A percentile compares a stretch with the other conserved stretches of the same genome.
Conservation (phyloP, 2,113 vertebrate genomes). For the Tretioscincus oriximinensis region DNA sequence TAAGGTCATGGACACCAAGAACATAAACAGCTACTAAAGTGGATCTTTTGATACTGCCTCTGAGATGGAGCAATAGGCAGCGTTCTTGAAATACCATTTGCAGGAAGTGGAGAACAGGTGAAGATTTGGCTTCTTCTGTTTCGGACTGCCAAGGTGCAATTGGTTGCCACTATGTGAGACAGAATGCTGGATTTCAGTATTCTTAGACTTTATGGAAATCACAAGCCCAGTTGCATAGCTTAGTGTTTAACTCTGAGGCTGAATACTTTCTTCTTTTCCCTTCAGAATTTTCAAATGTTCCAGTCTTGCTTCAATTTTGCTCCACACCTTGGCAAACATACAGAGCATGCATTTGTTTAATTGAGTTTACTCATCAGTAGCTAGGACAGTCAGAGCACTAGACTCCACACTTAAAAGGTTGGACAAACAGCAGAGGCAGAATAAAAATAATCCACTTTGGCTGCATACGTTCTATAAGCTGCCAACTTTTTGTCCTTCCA, state of each 20-base stretch:
- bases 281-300: conserved; percentile 42
- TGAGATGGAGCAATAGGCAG: too few relatives aligned
- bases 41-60: too few relatives aligned
- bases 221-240: background rate
- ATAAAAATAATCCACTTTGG: background rate
- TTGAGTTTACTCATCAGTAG: conserved; percentile 48
- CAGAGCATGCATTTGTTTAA: conserved; percentile 49
- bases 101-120: too few relatives aligned
- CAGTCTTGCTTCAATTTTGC: conserved; percentile 33
- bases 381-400: conserved; percentile 37
- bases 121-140: too few relatives aligned
- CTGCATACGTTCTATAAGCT: background rate
- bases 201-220: conserved; percentile 2
- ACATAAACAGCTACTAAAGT: too few relatives aligned
- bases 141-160: too few relatives aligned
- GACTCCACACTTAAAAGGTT: conserved; percentile 25
- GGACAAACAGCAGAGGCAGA: background rate
- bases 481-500: background rate
- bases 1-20: too few relatives aligned
- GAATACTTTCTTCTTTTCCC: conserved; percentile 20
- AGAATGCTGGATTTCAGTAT: too few relatives aligned
- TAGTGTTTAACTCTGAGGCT: background rate
- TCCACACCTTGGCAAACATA: conserved; percentile 39
- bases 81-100: too few relatives aligned
- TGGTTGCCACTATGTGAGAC: too few relatives aligned